Base-by-base conservation (phyloP, 1,140 invertebrate genomes). In the Helicoverpa zea region DNA sequence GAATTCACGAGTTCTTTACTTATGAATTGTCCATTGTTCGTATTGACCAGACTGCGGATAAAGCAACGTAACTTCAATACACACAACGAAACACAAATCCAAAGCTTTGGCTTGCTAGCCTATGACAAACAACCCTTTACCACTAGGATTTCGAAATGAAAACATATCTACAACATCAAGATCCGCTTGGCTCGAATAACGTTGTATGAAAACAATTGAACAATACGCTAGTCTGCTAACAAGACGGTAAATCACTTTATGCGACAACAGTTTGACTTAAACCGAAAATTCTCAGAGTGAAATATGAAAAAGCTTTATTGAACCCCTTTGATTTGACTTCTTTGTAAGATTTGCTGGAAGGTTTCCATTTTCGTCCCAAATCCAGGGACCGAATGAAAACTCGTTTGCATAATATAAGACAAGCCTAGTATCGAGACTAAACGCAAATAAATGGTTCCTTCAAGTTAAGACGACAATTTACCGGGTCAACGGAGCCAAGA, bases 341-440 rank as follows among this genome's bases (percentile, higher is more conserved):
- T 76, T 66, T 80, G 81, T 81, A 63, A 83, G 79, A 86, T 86
- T 88, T 79, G 66, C 56, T 43, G 58, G 52, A 83, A 78, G 73
- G 79, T 68, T 68, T 56, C 79, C 81, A 84, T 81, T 82, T 68
- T 68, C 78, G 56, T 54, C 74, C 52, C 77, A 68, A 87, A 83
- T 85, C 84, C 82, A 79, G 72, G 64, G 84, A 81, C 56, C 83
- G 86, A 87, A 84, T 82, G 83, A 84, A 86, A 86, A 86, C 84
- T 88, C 87, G 88, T 89, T 90, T 90, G 85, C 88, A 91, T 91
- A 91, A 90, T 86, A 91, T 87, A 89, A 87, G 84, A 90, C 87
- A 89, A 81, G 84, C 73, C 84, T 84, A 86, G 87, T 88, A 86
- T 88, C 84, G 80, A 81, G 82, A 85, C 87, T 89, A 89, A 91